phyloP scores from a whole-genome alignment of 1,140 invertebrate species.

The Pseudomyrmex flavicornis region DNA sequence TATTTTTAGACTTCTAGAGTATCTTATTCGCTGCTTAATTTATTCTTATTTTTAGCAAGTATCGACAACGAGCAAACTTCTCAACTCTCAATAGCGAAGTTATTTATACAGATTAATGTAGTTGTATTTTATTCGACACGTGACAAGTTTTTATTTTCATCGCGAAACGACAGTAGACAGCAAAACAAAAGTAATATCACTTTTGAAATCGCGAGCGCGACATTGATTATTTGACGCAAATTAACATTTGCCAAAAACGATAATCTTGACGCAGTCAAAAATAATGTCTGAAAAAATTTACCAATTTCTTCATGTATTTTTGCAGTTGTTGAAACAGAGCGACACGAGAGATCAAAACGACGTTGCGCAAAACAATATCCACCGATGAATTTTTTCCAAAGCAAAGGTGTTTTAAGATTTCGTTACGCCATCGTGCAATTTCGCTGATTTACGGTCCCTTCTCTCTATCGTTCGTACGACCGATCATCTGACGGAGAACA shows the following conservation, averaged over 20 bases:
- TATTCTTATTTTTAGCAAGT: slow-evolving; percentile 42
- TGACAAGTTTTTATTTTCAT: slow-evolving; percentile 48
- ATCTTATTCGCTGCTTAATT: slow-evolving; percentile 8
- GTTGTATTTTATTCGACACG: slow-evolving; percentile 29
- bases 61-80: slow-evolving; percentile 22
- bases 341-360: slow-evolving; percentile 34
- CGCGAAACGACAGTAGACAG: slow-evolving; percentile 14
- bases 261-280: slow-evolving; percentile 10
- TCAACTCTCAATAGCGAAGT: slow-evolving; percentile 27
- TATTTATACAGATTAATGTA: slow-evolving; percentile 47
- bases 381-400: slow-evolving; percentile 48
- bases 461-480: slow-evolving; percentile 65
- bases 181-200: neutral
- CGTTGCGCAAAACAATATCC: slow-evolving; percentile 46
- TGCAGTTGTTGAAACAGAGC: neutral
- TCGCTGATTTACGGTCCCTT: slow-evolving; percentile 70
- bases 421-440: slow-evolving; percentile 71
- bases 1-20: slow-evolving; percentile 25
- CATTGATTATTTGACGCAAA: neutral
- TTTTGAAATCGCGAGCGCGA: neutral
- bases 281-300: neutral
- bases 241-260: slow-evolving; percentile 30
- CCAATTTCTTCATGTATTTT: slow-evolving; percentile 12
- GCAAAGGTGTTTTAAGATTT: slow-evolving; percentile 65
- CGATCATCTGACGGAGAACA: slow-evolving; percentile 69